Evolutionary conservation across 2,888 invertebrate genomes (phyloP), one percentile per base, ranked within the genome.

Genomic region (Sphaerophoria taeniata): DNA sequence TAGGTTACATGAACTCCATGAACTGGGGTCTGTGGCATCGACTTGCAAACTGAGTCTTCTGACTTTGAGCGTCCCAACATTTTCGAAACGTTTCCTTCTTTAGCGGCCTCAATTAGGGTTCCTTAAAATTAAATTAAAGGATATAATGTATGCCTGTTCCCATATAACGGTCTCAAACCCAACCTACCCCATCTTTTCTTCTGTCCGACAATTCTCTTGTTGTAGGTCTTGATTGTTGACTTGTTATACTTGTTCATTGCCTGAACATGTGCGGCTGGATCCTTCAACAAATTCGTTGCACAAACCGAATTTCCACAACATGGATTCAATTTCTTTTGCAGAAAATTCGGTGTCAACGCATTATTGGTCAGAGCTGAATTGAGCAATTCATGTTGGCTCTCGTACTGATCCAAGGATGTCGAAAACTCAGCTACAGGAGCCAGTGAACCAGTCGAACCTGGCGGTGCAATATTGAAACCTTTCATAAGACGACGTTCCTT

Each of bases 401-500:
- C 93, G 39, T 93, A 91, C 81, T 91, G 90, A 90, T 96, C 96
- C 87, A 96, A 92, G 16, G 96, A 95, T 4, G 96, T 95, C 88
- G 95, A 94, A 91, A 96, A 95, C 92, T 96, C 96, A 83, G 96
- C 96, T 36, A 96, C 96, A 0, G 96, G 96, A 70, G 96, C 95
- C 87, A 96, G 92, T 80, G 94, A 93, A 78, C 93, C 92, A 65
- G 93, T 93, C 14, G 94, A 94, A 0, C 95, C 94, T 43, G 95
- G 95, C 43, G 96, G 95, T 14, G 95, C 96, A 88, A 97, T 97
- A 93, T 98, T 97, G 94, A 98, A 98, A 14, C 97, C 98, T 92
- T 98, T 98, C 97, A 98, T 97, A 74, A 98, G 93, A 1, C 98
- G 94, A 0, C 98, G 94, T 92, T 98, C 98, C 92, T 98, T 97